Conservation (phyloP, 1,140 invertebrate genomes). For the Atta texana region DNA sequence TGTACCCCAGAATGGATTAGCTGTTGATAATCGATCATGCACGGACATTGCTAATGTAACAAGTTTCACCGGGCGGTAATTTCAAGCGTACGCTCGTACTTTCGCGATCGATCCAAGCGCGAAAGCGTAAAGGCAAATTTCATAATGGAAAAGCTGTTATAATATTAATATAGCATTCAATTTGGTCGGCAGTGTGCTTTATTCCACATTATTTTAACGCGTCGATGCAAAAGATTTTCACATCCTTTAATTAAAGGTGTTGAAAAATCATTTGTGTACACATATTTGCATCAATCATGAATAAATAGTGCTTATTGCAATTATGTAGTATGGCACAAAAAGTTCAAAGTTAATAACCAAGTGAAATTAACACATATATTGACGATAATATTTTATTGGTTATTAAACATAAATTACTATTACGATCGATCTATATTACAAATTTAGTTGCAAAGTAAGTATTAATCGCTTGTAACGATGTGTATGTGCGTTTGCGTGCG, state of each 20-base stretch:
- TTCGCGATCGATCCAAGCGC: slow-evolving; percentile 45
- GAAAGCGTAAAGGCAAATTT: slow-evolving; percentile 68
- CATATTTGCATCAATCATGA: slow-evolving; percentile 2
- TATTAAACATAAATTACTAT: slow-evolving; percentile 30
- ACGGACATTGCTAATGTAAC: slow-evolving; percentile 68
- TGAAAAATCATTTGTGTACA: slow-evolving; percentile 8
- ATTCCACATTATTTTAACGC: background rate
- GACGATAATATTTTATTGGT: slow-evolving; percentile 39
- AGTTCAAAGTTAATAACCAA: slow-evolving; percentile 7
- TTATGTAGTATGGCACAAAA: background rate
- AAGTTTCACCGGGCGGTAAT: slow-evolving; percentile 56
- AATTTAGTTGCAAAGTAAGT: background rate
- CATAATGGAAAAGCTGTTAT: slow-evolving; percentile 57
- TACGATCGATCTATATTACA: slow-evolving; percentile 19
- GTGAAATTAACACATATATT: slow-evolving; percentile 19
- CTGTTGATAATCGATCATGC: slow-evolving; percentile 59
- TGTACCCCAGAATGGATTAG: slow-evolving; percentile 53
- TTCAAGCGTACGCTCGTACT: slow-evolving; percentile 62
- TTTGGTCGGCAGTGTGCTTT: background rate
- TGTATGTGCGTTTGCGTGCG: background rate
- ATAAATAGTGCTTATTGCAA: background rate
- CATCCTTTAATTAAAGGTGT: slow-evolving; percentile 38
- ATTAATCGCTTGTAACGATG: slow-evolving; percentile 1
- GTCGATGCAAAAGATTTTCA: background rate
- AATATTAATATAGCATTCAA: slow-evolving; percentile 47